These are phyloP conservation scores for Lynx canadensis DNA, from an alignment of 2,113 vertebrate genomes.

Conservation along the genomic window DNA sequence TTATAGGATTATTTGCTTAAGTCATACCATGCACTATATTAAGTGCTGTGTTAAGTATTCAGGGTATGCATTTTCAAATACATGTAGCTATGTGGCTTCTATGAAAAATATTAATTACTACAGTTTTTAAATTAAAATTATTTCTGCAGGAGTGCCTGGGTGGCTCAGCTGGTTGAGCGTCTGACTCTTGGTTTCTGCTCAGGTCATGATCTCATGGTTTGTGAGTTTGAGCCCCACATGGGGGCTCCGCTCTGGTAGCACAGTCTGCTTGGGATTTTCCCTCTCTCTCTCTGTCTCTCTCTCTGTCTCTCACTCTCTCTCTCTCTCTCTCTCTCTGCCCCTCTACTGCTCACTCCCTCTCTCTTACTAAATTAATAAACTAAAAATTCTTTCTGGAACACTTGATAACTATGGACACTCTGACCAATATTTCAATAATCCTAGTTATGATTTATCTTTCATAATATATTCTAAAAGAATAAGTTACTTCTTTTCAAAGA, in stretches of 20 bases:
- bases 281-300: no score
- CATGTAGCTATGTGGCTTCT: background rate
- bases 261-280: no score
- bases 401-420: slow-evolving; percentile 48
- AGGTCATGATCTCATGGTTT: no score
- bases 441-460: slow-evolving; percentile 32
- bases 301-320: no score
- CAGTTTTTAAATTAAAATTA: slow-evolving; percentile 56
- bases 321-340: no score
- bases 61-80: slow-evolving; percentile 1
- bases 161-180: no score
- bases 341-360: no score
- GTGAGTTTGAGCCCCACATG: no score
- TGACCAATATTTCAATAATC: slow-evolving; percentile 46
- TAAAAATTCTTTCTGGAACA: slow-evolving; percentile 32
- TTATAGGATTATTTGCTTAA: background rate
- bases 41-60: background rate
- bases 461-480: slow-evolving; percentile 20
- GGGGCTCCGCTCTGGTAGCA: no score
- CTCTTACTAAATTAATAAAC: no score
- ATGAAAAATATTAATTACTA: slow-evolving; percentile 36
- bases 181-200: no score
- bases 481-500: slow-evolving; percentile 30
- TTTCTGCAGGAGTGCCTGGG: background rate
- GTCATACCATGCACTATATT: background rate